Evolutionary conservation across 2,888 invertebrate species (phyloP), one percentile per base, ranked within the genome.

Genomic region (Gari tellinella): DNA sequence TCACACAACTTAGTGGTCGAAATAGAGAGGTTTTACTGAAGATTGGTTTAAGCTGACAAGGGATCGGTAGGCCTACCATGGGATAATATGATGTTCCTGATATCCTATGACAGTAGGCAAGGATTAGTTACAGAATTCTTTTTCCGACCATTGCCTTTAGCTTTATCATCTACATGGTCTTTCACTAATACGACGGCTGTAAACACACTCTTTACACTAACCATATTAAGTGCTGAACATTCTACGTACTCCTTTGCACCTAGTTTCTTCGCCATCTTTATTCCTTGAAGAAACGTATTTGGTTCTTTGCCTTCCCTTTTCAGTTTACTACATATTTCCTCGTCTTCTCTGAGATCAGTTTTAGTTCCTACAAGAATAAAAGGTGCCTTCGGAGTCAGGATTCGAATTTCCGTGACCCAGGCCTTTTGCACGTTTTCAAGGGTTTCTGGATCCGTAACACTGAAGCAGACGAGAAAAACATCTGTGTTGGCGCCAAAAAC

Each of bases 381-480:
- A 17, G 84, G 75, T 12, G 84, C 84, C 23, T 69, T 65, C 10
- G 82, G 80, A 45, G 80, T 65, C 1, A 82, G 58, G 41, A 70
- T 56, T 31, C 67, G 57, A 37, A 86, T 81, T 79, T 87, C 88
- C 17, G 84, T 79, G 15, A 87, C 48, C 88, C 88, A 88, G 46
- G 81, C 83, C 51, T 80, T 74, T 58, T 80, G 73, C 21, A 85
- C 78, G 57, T 84, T 83, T 58, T 85, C 85, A 3, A 88, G 67
- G 10, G 84, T 81, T 38, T 72, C 72, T 17, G 85, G 85, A 26
- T 83, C 82, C 1, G 82, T 83, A 43, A 86, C 85, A 77, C 85
- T 85, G 52, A 83, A 88, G 61, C 88, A 88, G 19, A 88, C 75
- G 31, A 88, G 68, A 69, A 83, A 88, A 19, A 86, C 82, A 58